Evolutionary conservation across 2,797 vertebrate genomes (phyloP).

Genomic region (Scolopax bukidnonensis): DNA sequence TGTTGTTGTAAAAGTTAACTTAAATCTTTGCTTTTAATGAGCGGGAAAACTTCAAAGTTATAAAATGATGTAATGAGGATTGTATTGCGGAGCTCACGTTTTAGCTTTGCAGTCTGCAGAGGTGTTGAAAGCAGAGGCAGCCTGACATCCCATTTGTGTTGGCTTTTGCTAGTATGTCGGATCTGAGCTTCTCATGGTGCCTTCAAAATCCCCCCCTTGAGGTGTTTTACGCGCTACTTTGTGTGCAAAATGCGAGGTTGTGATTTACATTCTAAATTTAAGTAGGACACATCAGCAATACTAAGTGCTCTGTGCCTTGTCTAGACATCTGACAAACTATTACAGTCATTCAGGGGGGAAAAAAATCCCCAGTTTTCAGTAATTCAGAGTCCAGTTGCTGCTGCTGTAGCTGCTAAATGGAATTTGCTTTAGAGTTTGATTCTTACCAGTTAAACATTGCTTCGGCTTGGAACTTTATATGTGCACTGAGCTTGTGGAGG

Average conservation of each 20-base stretch:
- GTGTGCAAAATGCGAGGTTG: not conserved
- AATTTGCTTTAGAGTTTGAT: conserved; percentile 56
- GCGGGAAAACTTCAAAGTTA: not conserved
- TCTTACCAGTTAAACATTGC: conserved; percentile 63
- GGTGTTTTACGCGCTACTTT: conserved; percentile 7
- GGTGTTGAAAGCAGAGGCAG: not conserved
- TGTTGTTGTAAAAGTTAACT: not conserved
- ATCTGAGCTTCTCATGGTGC: not conserved
- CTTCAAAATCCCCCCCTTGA: not conserved
- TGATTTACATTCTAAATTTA: conserved; percentile 21
- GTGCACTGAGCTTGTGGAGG: conserved; percentile 55
- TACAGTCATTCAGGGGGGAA: accelerated
- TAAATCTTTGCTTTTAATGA: not conserved
- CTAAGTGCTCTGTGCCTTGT: conserved; percentile 38
- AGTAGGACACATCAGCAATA: not conserved
- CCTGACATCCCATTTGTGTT: not conserved
- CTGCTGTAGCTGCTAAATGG: conserved; percentile 37
- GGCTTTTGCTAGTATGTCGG: not conserved
- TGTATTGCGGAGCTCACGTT: conserved; percentile 16
- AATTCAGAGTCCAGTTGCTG: conserved; percentile 47
- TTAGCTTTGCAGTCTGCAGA: not conserved
- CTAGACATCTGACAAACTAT: conserved; percentile 44
- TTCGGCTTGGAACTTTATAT: conserved; percentile 68
- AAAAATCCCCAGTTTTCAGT: not conserved
- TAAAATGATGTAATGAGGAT: not conserved